Base-by-base conservation (phyloP, 2,888 invertebrate species). In the Oeneis ivallda region DNA sequence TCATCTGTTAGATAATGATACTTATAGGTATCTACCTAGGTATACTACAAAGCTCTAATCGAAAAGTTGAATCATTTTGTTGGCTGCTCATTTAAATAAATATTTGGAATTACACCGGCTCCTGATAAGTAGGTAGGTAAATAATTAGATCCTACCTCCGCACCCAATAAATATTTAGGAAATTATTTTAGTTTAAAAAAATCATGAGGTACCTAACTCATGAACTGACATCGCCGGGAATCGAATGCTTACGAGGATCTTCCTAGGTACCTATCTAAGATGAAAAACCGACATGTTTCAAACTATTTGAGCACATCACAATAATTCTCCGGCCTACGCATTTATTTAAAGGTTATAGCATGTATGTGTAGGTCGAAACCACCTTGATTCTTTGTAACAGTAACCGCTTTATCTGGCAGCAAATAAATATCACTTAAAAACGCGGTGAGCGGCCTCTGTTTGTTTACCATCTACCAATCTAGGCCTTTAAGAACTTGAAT, bases 361-460 rank as follows among this genome's bases (percentile, higher is more conserved):
- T 45, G 66, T 57, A 53, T 26, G 50, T 45, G 66, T 61, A 58
- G 61, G 68, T 56, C 54, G 61, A 56, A 67, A 59, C 60, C 43
- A 47, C 47, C 68, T 68, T 62, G 54, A 64, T 62, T 59, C 37
- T 53, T 47, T 62, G 34, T 58, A 70, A 68, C 53, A 26, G 37
- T 37, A 37, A 37, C 37, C 58, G 64, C 45, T 68, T 70, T 66
- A 70, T 70, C 68, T 70, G 41, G 45, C 41, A 19, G 50, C 64
- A 58, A 62, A 67, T 70, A 66, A 68, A 70, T 68, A 57, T 67
- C 52, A 67, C 60, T 70, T 67, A 62, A 65, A 45, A 52, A 37
- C 13, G n/a, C 59, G 53, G 47, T 50, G 62, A 66, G 56, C n/a
- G 66, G 47, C 11, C 17, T 53, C n/a, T 58, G 52, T 68, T 57